Evolutionary conservation across 1,140 invertebrate genomes (phyloP).

Genomic region (Nasonia giraulti): DNA sequence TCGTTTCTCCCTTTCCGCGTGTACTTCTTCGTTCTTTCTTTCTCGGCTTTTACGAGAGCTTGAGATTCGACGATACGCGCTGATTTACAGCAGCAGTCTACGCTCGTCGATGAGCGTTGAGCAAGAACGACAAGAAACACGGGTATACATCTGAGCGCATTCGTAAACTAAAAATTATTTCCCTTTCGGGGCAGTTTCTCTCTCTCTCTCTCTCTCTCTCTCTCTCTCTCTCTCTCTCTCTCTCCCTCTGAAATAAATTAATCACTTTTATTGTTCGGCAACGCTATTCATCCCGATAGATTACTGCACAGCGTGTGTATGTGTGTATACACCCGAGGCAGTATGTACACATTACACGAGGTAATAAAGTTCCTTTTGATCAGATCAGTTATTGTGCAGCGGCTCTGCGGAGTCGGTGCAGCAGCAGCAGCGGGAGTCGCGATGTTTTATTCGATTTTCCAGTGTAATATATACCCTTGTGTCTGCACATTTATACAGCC

Average conservation of each 20-base stretch:
- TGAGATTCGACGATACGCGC: background rate
- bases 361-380: background rate
- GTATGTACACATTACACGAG: background rate
- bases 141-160: too few species aligned
- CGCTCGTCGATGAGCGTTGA: background rate
- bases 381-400: conserved; percentile 3
- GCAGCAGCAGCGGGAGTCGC: background rate
- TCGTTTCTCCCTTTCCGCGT: background rate
- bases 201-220: background rate
- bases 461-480: background rate
- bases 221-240: background rate
- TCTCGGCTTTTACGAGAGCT: background rate
- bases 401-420: background rate
- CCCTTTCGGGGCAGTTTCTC: background rate
- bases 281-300: background rate
- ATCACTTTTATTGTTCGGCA: background rate
- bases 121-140: background rate
- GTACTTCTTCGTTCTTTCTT: background rate
- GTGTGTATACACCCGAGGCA: background rate
- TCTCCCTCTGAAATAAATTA: background rate
- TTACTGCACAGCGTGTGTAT: background rate
- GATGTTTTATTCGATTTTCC: background rate
- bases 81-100: background rate
- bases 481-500: background rate
- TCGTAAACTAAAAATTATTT: background rate